phyloP scores from a whole-genome alignment of 2,113 vertebrate species.

The Boleophthalmus pectinirostris region DNA sequence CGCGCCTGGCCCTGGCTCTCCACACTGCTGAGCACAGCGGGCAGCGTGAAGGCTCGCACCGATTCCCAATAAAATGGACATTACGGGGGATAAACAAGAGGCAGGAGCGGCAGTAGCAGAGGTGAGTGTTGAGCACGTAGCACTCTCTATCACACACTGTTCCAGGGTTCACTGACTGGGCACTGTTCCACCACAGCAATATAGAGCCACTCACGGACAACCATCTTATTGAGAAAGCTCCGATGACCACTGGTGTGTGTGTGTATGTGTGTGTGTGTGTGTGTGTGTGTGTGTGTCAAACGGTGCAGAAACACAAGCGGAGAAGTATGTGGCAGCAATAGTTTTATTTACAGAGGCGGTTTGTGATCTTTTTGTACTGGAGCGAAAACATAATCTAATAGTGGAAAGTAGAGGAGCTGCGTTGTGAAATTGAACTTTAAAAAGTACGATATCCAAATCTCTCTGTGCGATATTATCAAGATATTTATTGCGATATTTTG shows the following conservation, averaged over 20 bases:
- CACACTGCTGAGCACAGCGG: conserved; percentile 80
- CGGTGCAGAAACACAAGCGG: conserved; percentile 20
- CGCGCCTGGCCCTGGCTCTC: conserved; percentile 72
- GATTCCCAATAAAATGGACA: conserved; percentile 85
- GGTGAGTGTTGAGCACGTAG: conserved; percentile 78
- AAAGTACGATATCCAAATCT: no score
- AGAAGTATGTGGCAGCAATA: background rate
- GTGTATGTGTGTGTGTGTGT: conserved; percentile 34
- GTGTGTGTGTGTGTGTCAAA: conserved; percentile 32
- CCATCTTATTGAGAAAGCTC: conserved; percentile 70
- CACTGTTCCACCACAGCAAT: conserved; percentile 73
- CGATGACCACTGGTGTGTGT: conserved; percentile 44
- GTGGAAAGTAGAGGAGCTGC: background rate
- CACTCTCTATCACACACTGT: conserved; percentile 76
- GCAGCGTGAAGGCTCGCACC: conserved; percentile 76
- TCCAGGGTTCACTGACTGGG: conserved; percentile 79
- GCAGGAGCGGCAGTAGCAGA: conserved; percentile 63
- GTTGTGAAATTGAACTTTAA: background rate
- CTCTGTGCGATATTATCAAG: no score
- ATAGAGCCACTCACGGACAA: conserved; percentile 67
- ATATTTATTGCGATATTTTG: no score
- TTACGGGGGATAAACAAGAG: conserved; percentile 83
- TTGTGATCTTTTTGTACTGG: background rate
- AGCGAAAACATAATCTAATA: background rate
- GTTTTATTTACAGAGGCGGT: background rate